Base-by-base conservation (phyloP, 2,888 invertebrate species). In the Pilophorus perplexus region DNA sequence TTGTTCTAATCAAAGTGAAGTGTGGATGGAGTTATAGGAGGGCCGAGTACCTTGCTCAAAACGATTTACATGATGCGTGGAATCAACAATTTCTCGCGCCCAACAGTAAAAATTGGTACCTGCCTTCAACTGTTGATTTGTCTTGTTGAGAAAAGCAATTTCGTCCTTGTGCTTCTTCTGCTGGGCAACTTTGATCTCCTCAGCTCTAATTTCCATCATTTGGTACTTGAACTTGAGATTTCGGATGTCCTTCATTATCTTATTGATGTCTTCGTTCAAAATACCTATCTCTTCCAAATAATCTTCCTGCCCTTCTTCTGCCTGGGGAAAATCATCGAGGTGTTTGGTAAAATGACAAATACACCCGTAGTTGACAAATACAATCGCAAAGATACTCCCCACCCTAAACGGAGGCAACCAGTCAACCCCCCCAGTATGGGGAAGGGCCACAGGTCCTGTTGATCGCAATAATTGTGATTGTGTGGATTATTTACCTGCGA, bases 81-180 rank as follows among this genome's bases (percentile, higher is more conserved):
- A n/a, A n/a, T n/a, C n/a, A n/a, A n/a, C n/a, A n/a, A n/a, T n/a
- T n/a, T n/a, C n/a, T n/a, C n/a, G n/a, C n/a, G n/a, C n/a, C n/a
- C n/a, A n/a, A n/a, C n/a, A n/a, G n/a, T n/a, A n/a, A 2, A 25
- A 2, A 25, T 2, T 20, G 48, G 5, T 10, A 33, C 14, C n/a
- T 22, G 66, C 69, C 52, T 67, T 69, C 3, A 96, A 80, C 76
- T 96, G 95, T 71, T 90, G 88, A 76, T 95, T 96, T 1, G 95
- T 94, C 78, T 93, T 90, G 80, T 93, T 95, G 67, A 95, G 80
- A 75, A 94, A 93, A 55, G 90, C 84, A 60, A 95, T 85, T 78
- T 96, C 96, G 76, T 97, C 96, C 38, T 86, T 86, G 75, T 94
- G 92, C 74, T 93, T 91, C 76, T 92, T 92, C 76, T 93, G 93